These are phyloP conservation scores for Plecotus auritus DNA, from an alignment of 2,113 vertebrate species.

Conservation along the genomic window DNA sequence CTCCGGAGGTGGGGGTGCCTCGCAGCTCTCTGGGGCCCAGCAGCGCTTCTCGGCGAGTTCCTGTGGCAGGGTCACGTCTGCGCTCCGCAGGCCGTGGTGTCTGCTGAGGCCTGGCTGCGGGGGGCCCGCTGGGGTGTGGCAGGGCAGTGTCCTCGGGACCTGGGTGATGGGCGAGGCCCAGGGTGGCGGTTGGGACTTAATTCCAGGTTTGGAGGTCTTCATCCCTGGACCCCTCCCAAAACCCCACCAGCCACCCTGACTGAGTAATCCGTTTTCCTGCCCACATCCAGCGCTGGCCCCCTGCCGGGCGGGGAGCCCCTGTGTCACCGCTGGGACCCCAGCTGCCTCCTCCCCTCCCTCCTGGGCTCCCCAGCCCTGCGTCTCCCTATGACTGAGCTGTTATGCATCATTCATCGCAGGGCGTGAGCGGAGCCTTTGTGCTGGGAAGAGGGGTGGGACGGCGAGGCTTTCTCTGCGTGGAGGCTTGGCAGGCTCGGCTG, in stretches of 20 bases:
- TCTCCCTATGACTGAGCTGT: neutral
- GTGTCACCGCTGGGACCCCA: neutral
- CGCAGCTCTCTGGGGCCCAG: neutral
- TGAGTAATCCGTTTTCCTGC: no score
- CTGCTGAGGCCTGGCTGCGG: rapidly evolving
- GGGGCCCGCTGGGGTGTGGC: rapidly evolving
- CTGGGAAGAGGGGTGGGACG: neutral
- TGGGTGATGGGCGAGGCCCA: rapidly evolving
- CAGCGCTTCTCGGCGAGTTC: neutral
- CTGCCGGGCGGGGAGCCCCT: no score
- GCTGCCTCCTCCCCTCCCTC: neutral
- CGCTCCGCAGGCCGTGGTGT: neutral
- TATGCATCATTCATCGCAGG: neutral
- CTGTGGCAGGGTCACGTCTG: rapidly evolving
- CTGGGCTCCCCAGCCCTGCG: neutral
- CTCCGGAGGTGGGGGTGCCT: no score
- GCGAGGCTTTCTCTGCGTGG: neutral
- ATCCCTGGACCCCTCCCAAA: neutral
- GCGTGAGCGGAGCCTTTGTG: neutral
- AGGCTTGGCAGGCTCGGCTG: neutral
- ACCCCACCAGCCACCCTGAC: no score
- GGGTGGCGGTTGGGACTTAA: neutral
- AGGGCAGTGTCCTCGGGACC: neutral
- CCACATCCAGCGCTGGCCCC: no score
- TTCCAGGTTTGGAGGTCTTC: neutral